Conservation (phyloP, 2,113 vertebrate genomes). For the Psophia crepitans region DNA sequence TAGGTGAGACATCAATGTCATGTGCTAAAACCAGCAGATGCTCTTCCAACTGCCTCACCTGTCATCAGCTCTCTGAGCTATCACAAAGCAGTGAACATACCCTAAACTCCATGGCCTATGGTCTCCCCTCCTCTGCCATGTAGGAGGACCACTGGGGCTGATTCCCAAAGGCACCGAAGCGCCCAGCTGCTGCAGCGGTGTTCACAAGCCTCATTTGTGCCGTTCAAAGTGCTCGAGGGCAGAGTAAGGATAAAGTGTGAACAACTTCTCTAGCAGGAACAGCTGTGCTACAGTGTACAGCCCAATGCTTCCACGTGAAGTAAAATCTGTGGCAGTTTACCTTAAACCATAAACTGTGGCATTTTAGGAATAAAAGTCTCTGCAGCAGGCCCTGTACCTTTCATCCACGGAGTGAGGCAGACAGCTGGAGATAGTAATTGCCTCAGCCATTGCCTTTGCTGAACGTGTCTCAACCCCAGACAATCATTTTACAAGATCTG, state of each 20-base stretch:
- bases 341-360: not conserved
- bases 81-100: not conserved
- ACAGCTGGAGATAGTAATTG: conserved; percentile 34
- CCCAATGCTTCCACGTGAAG: not conserved
- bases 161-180: not conserved
- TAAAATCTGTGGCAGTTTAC: conserved; percentile 16
- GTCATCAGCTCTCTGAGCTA: not conserved
- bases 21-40: not conserved
- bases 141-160: not conserved
- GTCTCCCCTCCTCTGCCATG: not conserved
- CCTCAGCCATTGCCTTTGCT: not conserved
- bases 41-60: not conserved
- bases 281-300: not conserved
- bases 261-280: conserved; percentile 17
- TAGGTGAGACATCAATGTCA: not conserved
- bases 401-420: not conserved
- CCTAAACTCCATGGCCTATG: not conserved
- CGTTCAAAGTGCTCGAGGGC: not conserved
- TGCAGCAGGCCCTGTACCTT: not conserved
- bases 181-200: not conserved
- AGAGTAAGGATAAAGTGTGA: conserved; percentile 1
- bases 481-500: conserved; percentile 16
- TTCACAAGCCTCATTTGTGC: not conserved
- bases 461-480: not conserved
- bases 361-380: not conserved